Conservation (phyloP, 2,888 invertebrate species). For the Crematogaster levior region DNA sequence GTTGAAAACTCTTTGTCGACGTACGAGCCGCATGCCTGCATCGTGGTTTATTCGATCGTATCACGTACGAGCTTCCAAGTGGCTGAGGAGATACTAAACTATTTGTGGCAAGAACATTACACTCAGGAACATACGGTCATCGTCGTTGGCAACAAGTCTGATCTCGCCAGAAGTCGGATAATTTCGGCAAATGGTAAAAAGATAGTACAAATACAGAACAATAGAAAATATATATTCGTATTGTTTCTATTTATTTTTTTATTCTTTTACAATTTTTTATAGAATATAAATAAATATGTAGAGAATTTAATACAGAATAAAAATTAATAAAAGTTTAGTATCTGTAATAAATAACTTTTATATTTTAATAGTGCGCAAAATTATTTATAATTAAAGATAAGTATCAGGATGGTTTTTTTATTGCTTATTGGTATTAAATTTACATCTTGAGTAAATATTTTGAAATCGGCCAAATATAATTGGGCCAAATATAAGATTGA, state of each 20-base stretch:
- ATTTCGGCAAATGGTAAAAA: constrained; percentile 92
- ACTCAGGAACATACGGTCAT: constrained; percentile 95
- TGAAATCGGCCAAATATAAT: neutral
- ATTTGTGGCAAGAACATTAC: constrained; percentile 93
- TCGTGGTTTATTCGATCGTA: constrained; percentile 96
- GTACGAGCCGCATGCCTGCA: constrained; percentile 96
- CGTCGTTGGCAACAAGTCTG: constrained; percentile 97
- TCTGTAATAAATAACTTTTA: neutral
- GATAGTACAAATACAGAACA: neutral
- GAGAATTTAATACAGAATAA: too few species aligned
- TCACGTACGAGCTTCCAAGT: constrained; percentile 93
- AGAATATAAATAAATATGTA: constrained; percentile 10
- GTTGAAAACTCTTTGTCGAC: constrained; percentile 95
- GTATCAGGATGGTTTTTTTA: neutral
- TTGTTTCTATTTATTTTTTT: neutral
- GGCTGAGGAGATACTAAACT: constrained; percentile 94
- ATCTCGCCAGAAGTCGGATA: constrained; percentile 94
- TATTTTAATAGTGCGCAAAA: neutral
- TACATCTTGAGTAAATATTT: neutral
- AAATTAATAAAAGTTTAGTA: neutral
- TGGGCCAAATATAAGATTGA: too few species aligned
- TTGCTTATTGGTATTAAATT: neutral
- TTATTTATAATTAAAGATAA: neutral
- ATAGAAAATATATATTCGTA: neutral
- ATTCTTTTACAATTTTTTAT: neutral